Evolutionary conservation across 2,113 vertebrate genomes (phyloP).

Genomic region (Rallus limicola): DNA sequence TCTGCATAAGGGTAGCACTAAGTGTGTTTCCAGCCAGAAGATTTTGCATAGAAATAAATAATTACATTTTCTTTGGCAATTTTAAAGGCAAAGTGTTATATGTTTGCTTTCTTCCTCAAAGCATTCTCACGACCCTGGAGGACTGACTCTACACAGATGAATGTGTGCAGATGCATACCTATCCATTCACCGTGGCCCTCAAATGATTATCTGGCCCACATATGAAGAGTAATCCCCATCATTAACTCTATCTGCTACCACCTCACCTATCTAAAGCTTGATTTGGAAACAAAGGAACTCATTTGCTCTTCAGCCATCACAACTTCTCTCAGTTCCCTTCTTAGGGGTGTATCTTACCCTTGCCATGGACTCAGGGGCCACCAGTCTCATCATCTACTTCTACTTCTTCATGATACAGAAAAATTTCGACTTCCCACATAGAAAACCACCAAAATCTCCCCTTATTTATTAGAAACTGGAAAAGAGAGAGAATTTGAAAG

Average conservation of each 20-base stretch:
- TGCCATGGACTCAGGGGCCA: background rate
- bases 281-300: background rate
- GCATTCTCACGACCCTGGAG: background rate
- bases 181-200: background rate
- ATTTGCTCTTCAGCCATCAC: background rate
- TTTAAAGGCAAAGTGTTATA: background rate
- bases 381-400: background rate
- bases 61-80: background rate
- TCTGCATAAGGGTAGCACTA: background rate
- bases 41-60: background rate
- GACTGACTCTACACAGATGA: background rate
- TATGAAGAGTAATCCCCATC: background rate
- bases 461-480: background rate
- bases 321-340: background rate
- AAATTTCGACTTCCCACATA: background rate
- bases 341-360: rapidly evolving
- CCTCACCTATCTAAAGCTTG: background rate
- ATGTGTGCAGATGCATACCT: background rate
- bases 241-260: background rate
- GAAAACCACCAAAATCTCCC: background rate
- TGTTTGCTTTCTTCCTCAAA: background rate
- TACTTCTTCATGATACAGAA: background rate
- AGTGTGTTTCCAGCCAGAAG: background rate
- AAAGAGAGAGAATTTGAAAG: background rate
- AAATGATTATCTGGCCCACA: background rate